Percentiles rank a stretch among this genome's conserved stretches.
phyloP scores from a whole-genome alignment of 2,113 vertebrate species.

The Lophius piscatorius region DNA sequence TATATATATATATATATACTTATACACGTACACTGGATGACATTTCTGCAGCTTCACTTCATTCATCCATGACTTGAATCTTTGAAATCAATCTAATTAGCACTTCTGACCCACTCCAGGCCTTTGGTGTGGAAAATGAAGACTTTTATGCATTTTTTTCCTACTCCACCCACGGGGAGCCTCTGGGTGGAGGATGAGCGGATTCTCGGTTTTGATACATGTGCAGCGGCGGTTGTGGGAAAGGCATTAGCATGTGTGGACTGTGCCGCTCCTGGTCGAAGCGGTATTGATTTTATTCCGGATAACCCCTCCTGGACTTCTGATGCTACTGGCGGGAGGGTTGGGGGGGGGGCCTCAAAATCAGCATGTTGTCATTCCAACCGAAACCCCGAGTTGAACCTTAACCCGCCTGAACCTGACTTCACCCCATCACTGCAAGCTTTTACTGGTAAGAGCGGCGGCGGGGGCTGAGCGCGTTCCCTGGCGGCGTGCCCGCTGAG shows the following conservation, averaged over 20 bases:
- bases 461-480: conserved; percentile 8
- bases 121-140: conserved; percentile 16
- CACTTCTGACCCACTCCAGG: conserved; percentile 2
- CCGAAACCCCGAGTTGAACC: conserved; percentile 48
- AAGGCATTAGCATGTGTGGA: conserved; percentile 42
- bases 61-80: conserved; percentile 9
- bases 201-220: conserved; percentile 14
- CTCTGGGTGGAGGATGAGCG: neutral
- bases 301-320: conserved; percentile 19
- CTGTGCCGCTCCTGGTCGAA: conserved; percentile 21
- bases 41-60: neutral
- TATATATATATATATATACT: no score
- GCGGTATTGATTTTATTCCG: conserved; percentile 34
- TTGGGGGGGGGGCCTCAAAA: conserved; percentile 37
- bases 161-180: neutral
- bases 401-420: conserved; percentile 51
- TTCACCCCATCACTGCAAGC: conserved; percentile 41
- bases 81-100: conserved; percentile 45
- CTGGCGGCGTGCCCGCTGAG: conserved; percentile 30
- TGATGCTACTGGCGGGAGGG: conserved; percentile 24
- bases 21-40: no score
- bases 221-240: conserved; percentile 13
- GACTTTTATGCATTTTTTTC: conserved; percentile 4
- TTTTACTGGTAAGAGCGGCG: conserved; percentile 36
- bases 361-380: conserved; percentile 34